Percentiles rank a stretch among this genome's conserved stretches.
Conservation (phyloP, 2,888 invertebrate genomes). For the Lordiphosa andalusiaca region DNA sequence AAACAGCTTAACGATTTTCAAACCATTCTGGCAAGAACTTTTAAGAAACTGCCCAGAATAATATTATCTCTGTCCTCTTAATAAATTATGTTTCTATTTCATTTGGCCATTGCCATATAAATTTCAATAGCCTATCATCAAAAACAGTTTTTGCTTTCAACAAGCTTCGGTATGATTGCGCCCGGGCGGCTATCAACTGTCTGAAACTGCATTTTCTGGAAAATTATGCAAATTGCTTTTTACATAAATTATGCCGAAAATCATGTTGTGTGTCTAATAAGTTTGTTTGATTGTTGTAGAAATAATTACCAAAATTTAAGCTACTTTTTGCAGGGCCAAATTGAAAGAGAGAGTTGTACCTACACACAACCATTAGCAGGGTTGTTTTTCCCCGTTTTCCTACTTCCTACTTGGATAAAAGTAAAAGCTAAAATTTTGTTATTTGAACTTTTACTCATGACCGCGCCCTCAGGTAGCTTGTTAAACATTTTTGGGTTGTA, state of each 20-base stretch:
- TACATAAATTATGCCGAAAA: slow-evolving; percentile 18
- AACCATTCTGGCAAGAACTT: too few species aligned
- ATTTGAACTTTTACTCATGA: slow-evolving; percentile 66
- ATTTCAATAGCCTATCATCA: too few species aligned
- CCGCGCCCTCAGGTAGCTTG: slow-evolving; percentile 66
- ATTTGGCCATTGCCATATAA: too few species aligned
- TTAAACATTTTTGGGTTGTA: slow-evolving; percentile 69
- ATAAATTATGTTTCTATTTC: too few species aligned
- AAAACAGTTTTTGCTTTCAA: too few species aligned
- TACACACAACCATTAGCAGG: slow-evolving; percentile 22
- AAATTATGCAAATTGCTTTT: slow-evolving; percentile 45
- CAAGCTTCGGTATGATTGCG: too few species aligned
- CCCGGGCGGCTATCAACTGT: too few species aligned
- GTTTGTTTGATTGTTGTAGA: slow-evolving; percentile 4
- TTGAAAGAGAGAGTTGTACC: slow-evolving; percentile 34
- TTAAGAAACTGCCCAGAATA: too few species aligned
- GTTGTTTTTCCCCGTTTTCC: too few species aligned
- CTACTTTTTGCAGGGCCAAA: slow-evolving; percentile 8
- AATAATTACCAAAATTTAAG: slow-evolving; percentile 35
- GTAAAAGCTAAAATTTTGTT: slow-evolving; percentile 63
- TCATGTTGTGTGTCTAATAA: slow-evolving; percentile 24
- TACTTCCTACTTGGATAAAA: slow-evolving; percentile 28
- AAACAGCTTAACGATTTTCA: too few species aligned
- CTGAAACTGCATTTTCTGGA: slow-evolving; percentile 19
- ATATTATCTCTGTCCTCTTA: too few species aligned